Percentiles rank a stretch among this genome's conserved stretches.
Conservation (phyloP, 2,113 vertebrate species). For the Laterallus jamaicensis region DNA sequence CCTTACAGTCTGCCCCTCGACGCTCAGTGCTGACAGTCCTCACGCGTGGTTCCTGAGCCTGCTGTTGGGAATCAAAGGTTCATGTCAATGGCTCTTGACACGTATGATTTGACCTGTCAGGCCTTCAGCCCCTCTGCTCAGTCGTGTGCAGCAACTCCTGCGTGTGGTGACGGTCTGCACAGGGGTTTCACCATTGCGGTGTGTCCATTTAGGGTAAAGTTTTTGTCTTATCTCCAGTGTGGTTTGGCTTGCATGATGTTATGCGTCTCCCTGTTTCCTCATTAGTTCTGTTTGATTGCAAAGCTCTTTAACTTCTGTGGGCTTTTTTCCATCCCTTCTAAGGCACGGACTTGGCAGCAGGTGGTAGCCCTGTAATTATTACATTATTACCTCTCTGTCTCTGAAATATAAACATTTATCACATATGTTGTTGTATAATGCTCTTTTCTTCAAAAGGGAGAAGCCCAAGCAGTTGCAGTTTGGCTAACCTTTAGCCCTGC, state of each 20-base stretch:
- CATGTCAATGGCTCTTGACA: neutral
- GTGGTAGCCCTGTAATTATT: neutral
- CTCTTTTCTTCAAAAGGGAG: neutral
- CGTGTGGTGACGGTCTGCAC: neutral
- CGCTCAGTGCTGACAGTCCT: neutral
- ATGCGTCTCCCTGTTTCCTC: neutral
- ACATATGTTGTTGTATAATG: neutral
- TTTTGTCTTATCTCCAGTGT: neutral
- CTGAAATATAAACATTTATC: neutral
- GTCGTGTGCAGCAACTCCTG: accelerated
- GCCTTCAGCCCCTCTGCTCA: neutral
- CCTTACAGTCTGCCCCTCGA: neutral
- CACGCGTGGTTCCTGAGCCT: neutral
- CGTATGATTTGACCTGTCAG: neutral
- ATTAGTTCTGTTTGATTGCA: constrained; percentile 40
- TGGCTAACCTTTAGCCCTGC: neutral
- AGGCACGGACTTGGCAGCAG: constrained; percentile 26
- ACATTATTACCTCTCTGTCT: neutral
- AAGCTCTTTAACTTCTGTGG: constrained; percentile 12
- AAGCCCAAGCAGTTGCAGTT: neutral
- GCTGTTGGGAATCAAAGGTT: neutral
- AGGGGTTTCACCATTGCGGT: neutral
- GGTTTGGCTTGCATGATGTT: neutral
- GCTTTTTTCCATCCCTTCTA: constrained; percentile 66
- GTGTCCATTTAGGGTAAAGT: constrained; percentile 59